Percentiles rank a stretch among this genome's conserved stretches.
These are phyloP conservation scores for Volucella inanis DNA, from an alignment of 2,888 invertebrate genomes.

Conservation along the genomic window DNA sequence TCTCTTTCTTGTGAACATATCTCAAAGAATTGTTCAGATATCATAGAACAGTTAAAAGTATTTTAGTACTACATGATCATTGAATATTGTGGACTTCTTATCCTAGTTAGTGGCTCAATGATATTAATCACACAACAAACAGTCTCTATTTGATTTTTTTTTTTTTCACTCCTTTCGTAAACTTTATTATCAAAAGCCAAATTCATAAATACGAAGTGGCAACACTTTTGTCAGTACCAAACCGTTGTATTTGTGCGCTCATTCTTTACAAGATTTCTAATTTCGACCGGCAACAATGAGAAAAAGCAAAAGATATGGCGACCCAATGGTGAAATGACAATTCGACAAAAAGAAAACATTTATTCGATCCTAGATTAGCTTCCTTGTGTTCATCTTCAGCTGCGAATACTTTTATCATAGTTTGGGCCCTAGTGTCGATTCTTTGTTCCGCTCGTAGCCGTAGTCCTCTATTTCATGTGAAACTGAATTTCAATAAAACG, in stretches of 20 bases:
- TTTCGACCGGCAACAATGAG: constrained; percentile 34
- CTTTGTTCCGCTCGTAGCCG: no score
- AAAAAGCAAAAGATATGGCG: constrained; percentile 11
- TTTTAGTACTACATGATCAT: no score
- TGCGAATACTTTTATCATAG: constrained; percentile 37
- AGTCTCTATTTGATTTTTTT: no score
- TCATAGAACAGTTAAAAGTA: no score
- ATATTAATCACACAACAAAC: no score
- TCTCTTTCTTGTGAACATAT: no score
- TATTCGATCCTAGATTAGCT: constrained; percentile 62
- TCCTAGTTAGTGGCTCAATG: no score
- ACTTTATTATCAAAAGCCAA: no score
- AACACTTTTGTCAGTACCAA: constrained; percentile 3
- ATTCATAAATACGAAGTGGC: not conserved
- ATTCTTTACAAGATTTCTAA: constrained; percentile 52
- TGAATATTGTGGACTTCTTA: no score
- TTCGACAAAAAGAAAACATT: constrained; percentile 49
- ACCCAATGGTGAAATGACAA: constrained; percentile 53
- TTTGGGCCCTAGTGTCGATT: no score
- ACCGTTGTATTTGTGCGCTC: constrained; percentile 30
- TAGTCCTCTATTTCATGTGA: constrained; percentile 40
- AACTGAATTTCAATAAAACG: constrained; percentile 51
- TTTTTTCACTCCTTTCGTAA: no score
- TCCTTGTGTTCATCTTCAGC: constrained; percentile 55
- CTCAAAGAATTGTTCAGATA: no score